Percentiles rank a stretch among this genome's conserved stretches.
Evolutionary conservation across 2,888 invertebrate species (phyloP).

Genomic region (Serrognathus titanus): DNA sequence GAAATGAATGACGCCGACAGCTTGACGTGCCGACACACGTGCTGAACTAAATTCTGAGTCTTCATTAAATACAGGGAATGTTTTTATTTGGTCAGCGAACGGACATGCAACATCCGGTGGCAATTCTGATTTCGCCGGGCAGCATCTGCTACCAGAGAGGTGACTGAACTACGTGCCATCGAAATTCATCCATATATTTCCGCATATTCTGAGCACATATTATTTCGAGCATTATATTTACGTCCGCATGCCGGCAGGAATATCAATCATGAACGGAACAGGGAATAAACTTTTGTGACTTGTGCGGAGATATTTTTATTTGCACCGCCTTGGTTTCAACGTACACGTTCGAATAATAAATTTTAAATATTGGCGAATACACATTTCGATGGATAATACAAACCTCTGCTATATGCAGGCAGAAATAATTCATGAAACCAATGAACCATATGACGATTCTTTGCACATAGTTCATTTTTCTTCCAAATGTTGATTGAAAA

Average conservation of each 20-base stretch:
- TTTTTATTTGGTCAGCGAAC: constrained; percentile 21
- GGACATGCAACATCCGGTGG: constrained; percentile 27
- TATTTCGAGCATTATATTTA: constrained; percentile 28
- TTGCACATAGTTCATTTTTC: too few relatives aligned
- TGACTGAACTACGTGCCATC: constrained; percentile 20
- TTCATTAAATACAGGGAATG: constrained; percentile 22
- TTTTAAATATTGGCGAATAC: neutral
- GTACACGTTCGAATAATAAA: constrained; percentile 12
- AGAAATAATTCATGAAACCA: too few relatives aligned
- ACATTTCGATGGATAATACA: too few relatives aligned
- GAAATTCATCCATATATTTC: constrained; percentile 10
- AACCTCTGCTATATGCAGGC: too few relatives aligned
- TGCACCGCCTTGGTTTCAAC: neutral
- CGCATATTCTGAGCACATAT: constrained; percentile 24
- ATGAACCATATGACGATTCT: too few relatives aligned
- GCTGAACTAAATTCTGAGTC: constrained; percentile 17
- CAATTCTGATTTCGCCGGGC: constrained; percentile 21
- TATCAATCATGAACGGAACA: constrained; percentile 19
- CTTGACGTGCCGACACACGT: constrained; percentile 8
- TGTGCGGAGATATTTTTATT: constrained; percentile 4
- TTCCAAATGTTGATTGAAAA: too few relatives aligned
- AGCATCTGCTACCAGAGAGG: constrained; percentile 14
- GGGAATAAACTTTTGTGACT: too few relatives aligned
- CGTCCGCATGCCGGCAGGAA: constrained; percentile 21
- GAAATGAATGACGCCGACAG: constrained; percentile 16